A percentile compares a stretch with the other conserved stretches of the same genome.
These are phyloP conservation scores for Mellivora capensis DNA, from an alignment of 2,113 vertebrate genomes.

Conservation along the genomic window DNA sequence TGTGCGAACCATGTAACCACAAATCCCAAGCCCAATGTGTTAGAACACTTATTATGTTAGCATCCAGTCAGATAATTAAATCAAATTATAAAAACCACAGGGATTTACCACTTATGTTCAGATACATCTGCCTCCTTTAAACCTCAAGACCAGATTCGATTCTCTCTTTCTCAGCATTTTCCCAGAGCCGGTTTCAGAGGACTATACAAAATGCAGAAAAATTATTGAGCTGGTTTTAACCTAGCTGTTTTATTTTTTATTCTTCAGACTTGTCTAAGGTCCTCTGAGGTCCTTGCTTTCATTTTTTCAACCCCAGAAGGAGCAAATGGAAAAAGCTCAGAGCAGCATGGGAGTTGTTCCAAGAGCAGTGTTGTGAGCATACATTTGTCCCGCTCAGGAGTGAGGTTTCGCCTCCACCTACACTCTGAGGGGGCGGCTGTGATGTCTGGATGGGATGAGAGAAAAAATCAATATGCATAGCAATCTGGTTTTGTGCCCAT, in stretches of 20 bases:
- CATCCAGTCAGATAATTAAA: neutral
- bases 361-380: neutral
- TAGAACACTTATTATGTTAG: neutral
- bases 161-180: conserved; percentile 26
- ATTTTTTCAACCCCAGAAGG: conserved; percentile 44
- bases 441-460: conserved; percentile 46
- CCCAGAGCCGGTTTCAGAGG: neutral
- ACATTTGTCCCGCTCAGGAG: conserved; percentile 29
- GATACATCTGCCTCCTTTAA: neutral
- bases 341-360: neutral
- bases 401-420: conserved; percentile 36
- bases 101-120: conserved; percentile 1
- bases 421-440: conserved; percentile 47
- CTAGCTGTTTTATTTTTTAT: conserved; percentile 8
- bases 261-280: neutral
- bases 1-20: neutral
- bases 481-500: conserved; percentile 66
- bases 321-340: conserved; percentile 31
- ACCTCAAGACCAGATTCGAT: neutral
- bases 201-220: neutral
- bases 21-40: neutral
- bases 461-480: conserved; percentile 68
- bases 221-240: neutral
- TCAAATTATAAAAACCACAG: neutral
- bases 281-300: conserved; percentile 39